Evolutionary conservation across 2,797 vertebrate genomes (phyloP), one percentile per base, ranked within the genome.

Genomic region (Eremophila alpestris): DNA sequence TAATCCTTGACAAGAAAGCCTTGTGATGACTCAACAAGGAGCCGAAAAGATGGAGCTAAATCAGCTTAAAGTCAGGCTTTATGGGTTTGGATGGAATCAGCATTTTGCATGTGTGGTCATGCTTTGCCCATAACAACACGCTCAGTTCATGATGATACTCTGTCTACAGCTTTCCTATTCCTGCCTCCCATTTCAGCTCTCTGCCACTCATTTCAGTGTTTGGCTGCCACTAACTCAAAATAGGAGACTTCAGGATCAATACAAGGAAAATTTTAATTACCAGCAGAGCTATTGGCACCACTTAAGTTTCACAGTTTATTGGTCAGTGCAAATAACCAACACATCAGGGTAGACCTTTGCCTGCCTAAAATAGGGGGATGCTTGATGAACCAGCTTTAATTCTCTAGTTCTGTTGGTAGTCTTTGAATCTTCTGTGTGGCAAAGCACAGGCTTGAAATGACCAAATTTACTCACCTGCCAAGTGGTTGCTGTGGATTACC

Each of bases 61-160:
- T 98, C 98, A 98, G 98, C 98, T 93, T 90, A 95, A 96, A 95
- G 45, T 81, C 96, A 97, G 97, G 96, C 88, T 97, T 95, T 95
- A 91, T 94, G 96, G 89, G 96, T 97, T 95, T 97, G 97, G 94
- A 97, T 97, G 96, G 90, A 97, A 97, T 98, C 98, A 98, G 98
- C 98, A 97, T 91, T 95, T 89, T 85, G 84, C 63, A 9, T 70
- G 49, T 85, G 78, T 90, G 79, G 30, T 84, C 77, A 62, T 88
- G 85, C 60, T 96, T 83, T 89, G 69, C 56, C 63, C 9, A 1
- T 51, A 90, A 54, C 43, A 58, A 41, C 52, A 54, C 9, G 4
- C 30, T 80, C 9, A 2, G 17, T 43, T 84, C 56, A 74, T 1
- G 6, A 38, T 74, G 55, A 82, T 59, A 32, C 27, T 77, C 36